phyloP scores from a whole-genome alignment of 2,888 invertebrate species.

The Eupelmus urozonus region DNA sequence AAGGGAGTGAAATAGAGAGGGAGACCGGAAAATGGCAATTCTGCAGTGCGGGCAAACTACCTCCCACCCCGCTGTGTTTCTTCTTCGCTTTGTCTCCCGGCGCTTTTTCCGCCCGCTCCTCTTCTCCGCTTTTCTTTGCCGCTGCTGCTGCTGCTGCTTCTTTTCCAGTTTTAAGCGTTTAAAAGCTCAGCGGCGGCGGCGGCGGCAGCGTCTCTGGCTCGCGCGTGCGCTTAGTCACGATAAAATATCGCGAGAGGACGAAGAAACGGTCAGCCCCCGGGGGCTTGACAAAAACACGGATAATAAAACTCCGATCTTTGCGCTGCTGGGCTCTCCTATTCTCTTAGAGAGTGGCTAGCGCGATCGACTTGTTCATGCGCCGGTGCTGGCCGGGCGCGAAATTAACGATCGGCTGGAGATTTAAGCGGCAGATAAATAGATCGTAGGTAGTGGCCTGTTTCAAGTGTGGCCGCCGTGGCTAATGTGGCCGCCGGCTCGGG shows the following conservation, averaged over 20 bases:
- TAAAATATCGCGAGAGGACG: conserved; percentile 71
- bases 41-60: conserved; percentile 70
- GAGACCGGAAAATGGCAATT: conserved; percentile 72
- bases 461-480: too few relatives aligned
- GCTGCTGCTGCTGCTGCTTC: conserved; percentile 13
- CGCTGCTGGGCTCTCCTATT: neutral
- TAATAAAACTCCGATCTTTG: conserved; percentile 68
- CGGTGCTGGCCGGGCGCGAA: neutral
- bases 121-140: conserved; percentile 1
- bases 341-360: too few relatives aligned
- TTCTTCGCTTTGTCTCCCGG: conserved; percentile 49
- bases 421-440: neutral
- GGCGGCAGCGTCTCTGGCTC: conserved; percentile 31
- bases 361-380: conserved; percentile 7
- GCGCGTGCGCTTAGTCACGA: conserved; percentile 56
- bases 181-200: conserved; percentile 44
- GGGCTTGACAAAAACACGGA: conserved; percentile 71
- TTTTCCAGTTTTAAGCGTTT: conserved; percentile 59
- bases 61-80: conserved; percentile 4
- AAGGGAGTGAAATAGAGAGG: conserved; percentile 69
- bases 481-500: too few relatives aligned
- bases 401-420: conserved; percentile 7
- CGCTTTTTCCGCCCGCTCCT: conserved; percentile 48
- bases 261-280: conserved; percentile 68
- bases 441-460: too few relatives aligned